Conservation (phyloP, 2,797 vertebrate species). For the Dermochelys coriacea region DNA sequence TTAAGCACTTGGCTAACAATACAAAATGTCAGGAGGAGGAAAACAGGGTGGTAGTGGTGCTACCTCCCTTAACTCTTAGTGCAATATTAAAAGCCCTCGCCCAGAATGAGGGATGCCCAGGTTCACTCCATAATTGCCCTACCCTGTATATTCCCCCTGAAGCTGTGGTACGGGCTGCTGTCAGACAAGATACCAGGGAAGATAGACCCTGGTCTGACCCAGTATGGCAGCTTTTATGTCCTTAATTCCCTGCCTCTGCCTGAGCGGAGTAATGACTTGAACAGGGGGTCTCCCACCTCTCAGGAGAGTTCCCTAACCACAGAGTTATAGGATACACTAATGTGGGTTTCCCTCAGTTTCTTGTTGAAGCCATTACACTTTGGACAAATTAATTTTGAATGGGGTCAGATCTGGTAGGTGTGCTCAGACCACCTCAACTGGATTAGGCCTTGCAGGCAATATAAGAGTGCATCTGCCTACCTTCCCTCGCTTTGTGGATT, state of each 20-base stretch:
- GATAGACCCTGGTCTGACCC: not conserved
- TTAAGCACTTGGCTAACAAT: too few relatives aligned
- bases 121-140: not conserved
- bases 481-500: too few relatives aligned
- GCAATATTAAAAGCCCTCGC: not conserved
- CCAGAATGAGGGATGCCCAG: not conserved
- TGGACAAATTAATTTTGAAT: too few relatives aligned
- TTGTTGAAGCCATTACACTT: too few relatives aligned
- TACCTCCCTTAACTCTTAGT: not conserved
- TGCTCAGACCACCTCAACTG: too few relatives aligned
- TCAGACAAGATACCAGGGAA: not conserved
- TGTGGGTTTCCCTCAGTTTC: too few relatives aligned
- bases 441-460: too few relatives aligned
- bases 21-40: not conserved
- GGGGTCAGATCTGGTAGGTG: too few relatives aligned
- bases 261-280: not conserved
- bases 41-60: not conserved
- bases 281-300: not conserved
- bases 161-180: not conserved
- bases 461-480: too few relatives aligned
- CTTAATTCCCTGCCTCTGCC: not conserved
- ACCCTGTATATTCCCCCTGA: not conserved
- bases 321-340: too few relatives aligned
- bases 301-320: not conserved
- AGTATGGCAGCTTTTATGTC: not conserved